Evolutionary conservation across 2,797 vertebrate species (phyloP).

Genomic region (Carduelis carduelis): DNA sequence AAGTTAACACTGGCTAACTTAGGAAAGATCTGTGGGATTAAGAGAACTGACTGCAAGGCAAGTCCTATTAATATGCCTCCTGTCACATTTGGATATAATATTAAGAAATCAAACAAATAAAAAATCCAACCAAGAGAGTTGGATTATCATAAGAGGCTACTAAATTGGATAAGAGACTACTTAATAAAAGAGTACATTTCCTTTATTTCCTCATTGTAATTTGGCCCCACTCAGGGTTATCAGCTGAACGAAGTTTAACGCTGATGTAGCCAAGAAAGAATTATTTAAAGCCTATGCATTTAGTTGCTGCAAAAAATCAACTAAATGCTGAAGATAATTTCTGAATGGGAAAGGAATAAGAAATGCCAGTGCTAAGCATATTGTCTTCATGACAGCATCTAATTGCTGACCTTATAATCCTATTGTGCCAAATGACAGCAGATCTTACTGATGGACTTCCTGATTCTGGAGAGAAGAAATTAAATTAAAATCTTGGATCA

Average conservation of each 20-base stretch:
- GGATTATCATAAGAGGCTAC: not conserved
- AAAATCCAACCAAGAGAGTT: not conserved
- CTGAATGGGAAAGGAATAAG: constrained; percentile 37
- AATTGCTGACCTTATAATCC: constrained; percentile 70
- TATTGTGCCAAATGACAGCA: constrained; percentile 66
- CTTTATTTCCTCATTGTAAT: not conserved
- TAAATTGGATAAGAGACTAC: not conserved
- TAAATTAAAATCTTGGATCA: constrained; percentile 68
- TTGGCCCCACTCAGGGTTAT: not conserved
- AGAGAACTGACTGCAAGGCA: not conserved
- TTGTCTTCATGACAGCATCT: constrained; percentile 68
- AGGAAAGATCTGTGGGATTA: not conserved
- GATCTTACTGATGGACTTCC: constrained; percentile 72
- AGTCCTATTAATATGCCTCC: not conserved
- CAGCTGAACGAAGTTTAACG: not conserved
- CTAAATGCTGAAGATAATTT: constrained; percentile 33
- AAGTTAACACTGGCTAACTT: not conserved
- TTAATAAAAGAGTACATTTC: not conserved
- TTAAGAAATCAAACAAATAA: not conserved
- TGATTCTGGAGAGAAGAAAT: constrained; percentile 70
- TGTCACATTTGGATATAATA: not conserved
- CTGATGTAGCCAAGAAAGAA: not conserved
- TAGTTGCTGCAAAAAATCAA: constrained; percentile 43
- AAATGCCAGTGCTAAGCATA: constrained; percentile 56
- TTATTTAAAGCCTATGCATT: not conserved